phyloP scores from a whole-genome alignment of 2,888 invertebrate genomes.

The Athrips mouffetella region DNA sequence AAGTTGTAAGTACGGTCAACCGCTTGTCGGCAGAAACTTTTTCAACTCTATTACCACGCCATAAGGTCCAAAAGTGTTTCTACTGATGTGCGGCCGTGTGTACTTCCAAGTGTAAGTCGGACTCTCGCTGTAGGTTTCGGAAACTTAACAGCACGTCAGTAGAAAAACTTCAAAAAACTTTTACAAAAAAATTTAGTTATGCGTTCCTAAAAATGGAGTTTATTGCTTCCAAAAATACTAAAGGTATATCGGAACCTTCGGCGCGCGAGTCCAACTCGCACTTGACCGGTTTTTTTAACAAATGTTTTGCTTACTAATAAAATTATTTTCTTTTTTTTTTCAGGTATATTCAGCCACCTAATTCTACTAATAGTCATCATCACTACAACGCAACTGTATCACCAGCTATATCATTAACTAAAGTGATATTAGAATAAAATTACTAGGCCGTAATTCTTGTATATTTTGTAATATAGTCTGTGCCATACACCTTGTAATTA shows the following conservation, averaged over 20 bases:
- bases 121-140: too few species aligned
- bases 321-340: slow-evolving; percentile 27
- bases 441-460: slow-evolving; percentile 67
- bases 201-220: too few species aligned
- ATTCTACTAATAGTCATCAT: slow-evolving; percentile 50
- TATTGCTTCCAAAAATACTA: too few species aligned
- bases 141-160: too few species aligned
- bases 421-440: slow-evolving; percentile 76
- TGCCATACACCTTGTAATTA: slow-evolving; percentile 72
- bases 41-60: too few species aligned
- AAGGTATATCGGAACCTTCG: neutral
- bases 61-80: too few species aligned
- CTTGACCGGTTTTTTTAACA: neutral
- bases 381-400: slow-evolving; percentile 50
- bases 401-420: slow-evolving; percentile 69
- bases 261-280: neutral
- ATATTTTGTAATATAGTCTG: slow-evolving; percentile 76
- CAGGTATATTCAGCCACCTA: slow-evolving; percentile 52
- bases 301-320: neutral
- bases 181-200: too few species aligned
- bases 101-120: too few species aligned
- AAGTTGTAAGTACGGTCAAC: too few species aligned
- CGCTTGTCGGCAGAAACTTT: too few species aligned
- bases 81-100: too few species aligned
- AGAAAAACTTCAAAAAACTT: too few species aligned